These are phyloP conservation scores for Calameuta idolon DNA, from an alignment of 2,888 invertebrate species.

Conservation along the genomic window DNA sequence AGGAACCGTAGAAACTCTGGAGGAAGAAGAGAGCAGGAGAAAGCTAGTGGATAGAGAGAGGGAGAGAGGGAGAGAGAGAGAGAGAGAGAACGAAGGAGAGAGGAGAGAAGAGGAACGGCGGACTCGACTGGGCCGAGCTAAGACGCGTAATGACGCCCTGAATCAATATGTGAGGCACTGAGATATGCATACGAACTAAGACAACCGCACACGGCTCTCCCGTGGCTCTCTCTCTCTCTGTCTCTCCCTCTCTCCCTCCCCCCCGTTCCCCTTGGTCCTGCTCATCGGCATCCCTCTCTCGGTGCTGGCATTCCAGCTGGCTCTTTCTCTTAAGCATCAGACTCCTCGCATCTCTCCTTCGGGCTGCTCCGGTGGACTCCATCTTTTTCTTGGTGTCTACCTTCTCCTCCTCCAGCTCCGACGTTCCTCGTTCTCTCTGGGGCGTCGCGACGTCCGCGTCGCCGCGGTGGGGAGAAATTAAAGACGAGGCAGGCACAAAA, in stretches of 20 bases:
- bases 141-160: constrained; percentile 67
- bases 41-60: neutral
- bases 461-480: constrained; percentile 62
- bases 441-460: constrained; percentile 44
- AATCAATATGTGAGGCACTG: constrained; percentile 67
- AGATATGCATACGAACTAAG: constrained; percentile 68
- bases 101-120: constrained; percentile 3
- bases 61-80: neutral
- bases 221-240: constrained; percentile 13
- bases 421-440: constrained; percentile 9
- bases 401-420: neutral
- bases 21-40: neutral
- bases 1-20: neutral
- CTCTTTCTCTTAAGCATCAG: constrained; percentile 12
- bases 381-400: neutral
- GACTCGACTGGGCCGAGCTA: constrained; percentile 54
- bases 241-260: neutral
- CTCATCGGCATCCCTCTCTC: neutral
- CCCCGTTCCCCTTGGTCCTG: neutral
- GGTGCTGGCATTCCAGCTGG: constrained; percentile 23
- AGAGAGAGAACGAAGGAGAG: neutral
- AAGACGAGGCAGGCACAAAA: constrained; percentile 68
- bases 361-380: neutral
- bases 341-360: neutral
- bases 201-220: constrained; percentile 51